These are phyloP conservation scores for Dryobates pubescens DNA, from an alignment of 2,797 vertebrate species.

Conservation along the genomic window DNA sequence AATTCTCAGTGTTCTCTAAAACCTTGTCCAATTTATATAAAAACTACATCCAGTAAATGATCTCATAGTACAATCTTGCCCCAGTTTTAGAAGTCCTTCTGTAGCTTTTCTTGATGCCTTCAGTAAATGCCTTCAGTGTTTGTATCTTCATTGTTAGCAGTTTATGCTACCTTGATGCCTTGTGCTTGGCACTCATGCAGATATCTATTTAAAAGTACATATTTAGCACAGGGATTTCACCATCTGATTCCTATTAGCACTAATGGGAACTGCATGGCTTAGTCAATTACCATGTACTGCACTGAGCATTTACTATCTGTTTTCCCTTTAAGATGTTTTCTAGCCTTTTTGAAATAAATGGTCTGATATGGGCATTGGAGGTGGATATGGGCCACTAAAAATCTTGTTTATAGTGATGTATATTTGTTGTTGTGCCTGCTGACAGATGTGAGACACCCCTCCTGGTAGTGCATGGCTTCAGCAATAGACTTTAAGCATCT, in stretches of 20 bases:
- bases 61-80: not conserved
- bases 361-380: not conserved
- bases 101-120: not conserved
- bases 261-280: constrained; percentile 56
- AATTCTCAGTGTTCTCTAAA: constrained; percentile 8
- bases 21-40: not conserved
- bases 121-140: not conserved
- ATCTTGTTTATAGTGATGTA: not conserved
- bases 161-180: not conserved
- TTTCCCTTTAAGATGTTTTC: constrained; percentile 23
- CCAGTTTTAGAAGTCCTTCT: not conserved
- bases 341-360: constrained; percentile 3
- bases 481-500: not conserved
- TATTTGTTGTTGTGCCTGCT: not conserved
- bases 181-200: not conserved
- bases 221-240: constrained; percentile 48
- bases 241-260: constrained; percentile 67
- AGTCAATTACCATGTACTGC: constrained; percentile 38
- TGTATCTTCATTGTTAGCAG: not conserved
- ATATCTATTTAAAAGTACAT: constrained; percentile 45
- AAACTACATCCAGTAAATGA: not conserved
- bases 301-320: constrained; percentile 42
- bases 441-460: not conserved
- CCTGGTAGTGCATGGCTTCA: not conserved
- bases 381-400: not conserved